These are phyloP conservation scores for Drosophila bifasciata DNA, from an alignment of 1,140 invertebrate species.

Conservation along the genomic window DNA sequence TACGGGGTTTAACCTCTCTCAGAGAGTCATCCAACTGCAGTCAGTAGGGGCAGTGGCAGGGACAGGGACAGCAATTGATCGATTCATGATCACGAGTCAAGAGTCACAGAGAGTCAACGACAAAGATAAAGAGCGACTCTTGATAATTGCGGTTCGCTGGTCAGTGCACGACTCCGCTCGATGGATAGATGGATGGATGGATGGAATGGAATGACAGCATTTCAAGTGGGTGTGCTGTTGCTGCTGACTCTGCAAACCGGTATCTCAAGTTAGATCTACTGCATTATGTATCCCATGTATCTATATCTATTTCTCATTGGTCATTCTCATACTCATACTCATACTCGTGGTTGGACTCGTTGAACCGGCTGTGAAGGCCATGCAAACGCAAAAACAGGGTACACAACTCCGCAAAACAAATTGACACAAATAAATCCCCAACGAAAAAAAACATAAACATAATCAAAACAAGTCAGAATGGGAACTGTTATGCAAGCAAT, in stretches of 20 bases:
- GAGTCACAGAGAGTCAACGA: constrained; percentile 1
- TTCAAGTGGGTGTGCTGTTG: constrained; percentile 47
- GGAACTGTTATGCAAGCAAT: constrained; percentile 6
- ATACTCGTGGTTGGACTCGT: constrained; percentile 16
- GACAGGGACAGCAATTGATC: constrained; percentile 28
- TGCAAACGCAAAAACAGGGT: constrained; percentile 1
- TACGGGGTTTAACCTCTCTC: constrained; percentile 36
- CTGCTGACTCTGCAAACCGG: constrained; percentile 41
- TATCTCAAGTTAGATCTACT: constrained; percentile 8
- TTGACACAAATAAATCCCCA: constrained; percentile 35
- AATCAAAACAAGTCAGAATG: background rate
- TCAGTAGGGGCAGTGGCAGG: no score
- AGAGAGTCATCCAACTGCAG: constrained; percentile 11
- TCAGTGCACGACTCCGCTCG: constrained; percentile 8
- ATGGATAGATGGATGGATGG: constrained; percentile 2
- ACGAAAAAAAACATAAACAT: no score
- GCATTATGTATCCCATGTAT: constrained; percentile 12
- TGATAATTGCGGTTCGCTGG: constrained; percentile 11
- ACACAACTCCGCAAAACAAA: no score
- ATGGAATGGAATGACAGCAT: constrained; percentile 27
- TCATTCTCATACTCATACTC: constrained; percentile 5
- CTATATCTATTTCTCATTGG: constrained; percentile 14
- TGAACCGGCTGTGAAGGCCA: constrained; percentile 40
- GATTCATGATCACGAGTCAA: constrained; percentile 32
- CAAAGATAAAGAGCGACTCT: constrained; percentile 18